Percentiles rank a stretch among this genome's conserved stretches.
Evolutionary conservation across 1,140 invertebrate species (phyloP).

Genomic region (Thaumatotibia leucotreta): DNA sequence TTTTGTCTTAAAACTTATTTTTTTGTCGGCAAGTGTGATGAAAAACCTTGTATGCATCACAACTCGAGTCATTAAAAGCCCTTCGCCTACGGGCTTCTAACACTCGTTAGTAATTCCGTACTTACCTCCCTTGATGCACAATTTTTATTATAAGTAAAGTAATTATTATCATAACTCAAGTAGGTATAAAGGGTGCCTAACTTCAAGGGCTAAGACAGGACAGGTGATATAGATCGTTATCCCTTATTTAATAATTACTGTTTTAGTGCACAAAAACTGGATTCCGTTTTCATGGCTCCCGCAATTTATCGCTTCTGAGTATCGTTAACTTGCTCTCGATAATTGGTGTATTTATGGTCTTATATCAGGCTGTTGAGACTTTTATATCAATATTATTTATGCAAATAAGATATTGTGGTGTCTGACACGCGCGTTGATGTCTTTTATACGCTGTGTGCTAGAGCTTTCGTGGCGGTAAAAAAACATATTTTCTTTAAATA

Average conservation of each 20-base stretch:
- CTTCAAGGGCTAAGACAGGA: background rate
- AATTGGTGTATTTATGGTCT: background rate
- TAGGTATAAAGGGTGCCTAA: too few species aligned
- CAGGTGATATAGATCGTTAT: background rate
- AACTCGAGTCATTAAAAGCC: too few species aligned
- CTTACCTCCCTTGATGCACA: too few species aligned
- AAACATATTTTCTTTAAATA: background rate
- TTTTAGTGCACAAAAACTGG: background rate
- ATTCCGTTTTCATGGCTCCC: background rate
- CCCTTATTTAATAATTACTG: background rate
- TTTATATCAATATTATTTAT: background rate
- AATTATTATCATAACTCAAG: too few species aligned
- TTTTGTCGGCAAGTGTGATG: too few species aligned
- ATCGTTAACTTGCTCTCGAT: background rate
- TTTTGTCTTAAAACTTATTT: too few species aligned
- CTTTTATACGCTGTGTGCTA: constrained; percentile 17
- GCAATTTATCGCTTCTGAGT: background rate
- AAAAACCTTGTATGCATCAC: too few species aligned
- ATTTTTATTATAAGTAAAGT: too few species aligned
- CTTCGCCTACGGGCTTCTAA: too few species aligned
- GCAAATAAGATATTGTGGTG: background rate
- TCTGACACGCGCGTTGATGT: constrained; percentile 23
- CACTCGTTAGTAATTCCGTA: too few species aligned
- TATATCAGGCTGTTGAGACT: background rate
- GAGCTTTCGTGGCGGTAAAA: background rate